Conservation (phyloP, 2,113 vertebrate species). For the Mormoops blainvillei region DNA sequence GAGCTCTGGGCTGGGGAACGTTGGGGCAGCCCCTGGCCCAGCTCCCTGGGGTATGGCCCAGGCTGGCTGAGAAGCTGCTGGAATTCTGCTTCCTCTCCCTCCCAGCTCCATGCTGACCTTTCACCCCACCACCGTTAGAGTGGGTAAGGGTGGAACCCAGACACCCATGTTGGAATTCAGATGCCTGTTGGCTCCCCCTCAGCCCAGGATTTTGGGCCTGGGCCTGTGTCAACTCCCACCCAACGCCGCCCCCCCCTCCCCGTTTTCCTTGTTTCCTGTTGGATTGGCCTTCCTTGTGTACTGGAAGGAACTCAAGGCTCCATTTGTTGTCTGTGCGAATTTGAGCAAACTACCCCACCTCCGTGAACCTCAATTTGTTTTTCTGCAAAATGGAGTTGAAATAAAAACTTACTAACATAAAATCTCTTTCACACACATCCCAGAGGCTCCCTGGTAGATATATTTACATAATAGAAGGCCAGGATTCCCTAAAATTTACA, state of each 20-base stretch:
- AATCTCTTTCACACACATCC: neutral
- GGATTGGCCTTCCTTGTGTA: conserved; percentile 20
- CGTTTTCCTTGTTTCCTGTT: conserved; percentile 47
- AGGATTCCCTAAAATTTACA: neutral
- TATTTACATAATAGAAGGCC: conserved; percentile 22
- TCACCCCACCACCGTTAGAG: neutral
- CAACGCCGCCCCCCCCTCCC: neutral
- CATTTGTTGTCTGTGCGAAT: conserved; percentile 39
- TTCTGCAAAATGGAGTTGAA: conserved; percentile 43
- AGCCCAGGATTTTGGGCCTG: conserved; percentile 38
- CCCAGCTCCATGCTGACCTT: conserved; percentile 40
- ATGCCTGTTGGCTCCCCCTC: conserved; percentile 32
- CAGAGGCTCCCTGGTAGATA: neutral
- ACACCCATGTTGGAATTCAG: conserved; percentile 53
- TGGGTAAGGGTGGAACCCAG: neutral
- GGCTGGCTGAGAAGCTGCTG: conserved; percentile 6
- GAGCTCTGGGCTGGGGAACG: neutral
- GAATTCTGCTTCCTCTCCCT: conserved; percentile 39
- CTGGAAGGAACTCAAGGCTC: conserved; percentile 47
- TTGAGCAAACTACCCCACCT: conserved; percentile 20
- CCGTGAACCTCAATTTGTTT: conserved; percentile 49
- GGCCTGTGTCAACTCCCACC: conserved; percentile 26
- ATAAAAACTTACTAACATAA: conserved; percentile 7
- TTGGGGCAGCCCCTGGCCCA: neutral
- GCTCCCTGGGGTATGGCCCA: conserved; percentile 13